Conservation (phyloP, 2,888 invertebrate species). For the Strigamia transsilvanica region DNA sequence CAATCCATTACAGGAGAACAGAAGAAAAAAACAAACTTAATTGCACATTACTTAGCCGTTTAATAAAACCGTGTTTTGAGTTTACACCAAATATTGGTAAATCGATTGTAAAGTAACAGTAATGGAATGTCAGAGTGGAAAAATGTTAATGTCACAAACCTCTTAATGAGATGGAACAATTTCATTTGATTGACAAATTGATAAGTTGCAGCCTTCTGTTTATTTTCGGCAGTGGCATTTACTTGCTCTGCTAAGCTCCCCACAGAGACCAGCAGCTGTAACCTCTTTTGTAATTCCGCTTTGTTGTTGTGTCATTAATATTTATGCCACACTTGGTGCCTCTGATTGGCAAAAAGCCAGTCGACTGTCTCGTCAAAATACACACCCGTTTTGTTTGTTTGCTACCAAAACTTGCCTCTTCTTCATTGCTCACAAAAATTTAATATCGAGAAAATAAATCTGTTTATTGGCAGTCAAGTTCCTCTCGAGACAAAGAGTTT, state of each 20-base stretch:
- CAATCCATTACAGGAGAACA: too few species aligned
- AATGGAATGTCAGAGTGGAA: not conserved
- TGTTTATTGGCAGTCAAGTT: constrained; percentile 43
- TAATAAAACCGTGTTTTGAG: not conserved
- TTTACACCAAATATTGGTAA: not conserved
- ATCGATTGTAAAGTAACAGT: not conserved
- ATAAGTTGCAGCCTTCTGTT: constrained; percentile 42
- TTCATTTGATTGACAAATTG: constrained; percentile 5
- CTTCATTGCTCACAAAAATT: not conserved
- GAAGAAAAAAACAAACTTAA: not conserved
- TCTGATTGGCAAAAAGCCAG: constrained; percentile 52
- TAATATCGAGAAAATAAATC: constrained; percentile 36
- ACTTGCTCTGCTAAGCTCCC: constrained; percentile 30
- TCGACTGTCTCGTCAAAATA: constrained; percentile 26
- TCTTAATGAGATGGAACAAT: not conserved
- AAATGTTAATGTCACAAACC: not conserved
- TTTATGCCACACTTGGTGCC: constrained; percentile 51
- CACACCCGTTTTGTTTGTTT: constrained; percentile 33
- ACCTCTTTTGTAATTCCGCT: constrained; percentile 51
- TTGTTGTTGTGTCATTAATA: constrained; percentile 53
- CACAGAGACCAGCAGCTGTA: constrained; percentile 42
- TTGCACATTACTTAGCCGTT: not conserved
- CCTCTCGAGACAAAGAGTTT: constrained; percentile 8
- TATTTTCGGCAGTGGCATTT: constrained; percentile 33
- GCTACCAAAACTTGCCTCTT: not conserved